Base-by-base conservation (phyloP, 1,140 invertebrate genomes). In the Drosophila cardini region DNA sequence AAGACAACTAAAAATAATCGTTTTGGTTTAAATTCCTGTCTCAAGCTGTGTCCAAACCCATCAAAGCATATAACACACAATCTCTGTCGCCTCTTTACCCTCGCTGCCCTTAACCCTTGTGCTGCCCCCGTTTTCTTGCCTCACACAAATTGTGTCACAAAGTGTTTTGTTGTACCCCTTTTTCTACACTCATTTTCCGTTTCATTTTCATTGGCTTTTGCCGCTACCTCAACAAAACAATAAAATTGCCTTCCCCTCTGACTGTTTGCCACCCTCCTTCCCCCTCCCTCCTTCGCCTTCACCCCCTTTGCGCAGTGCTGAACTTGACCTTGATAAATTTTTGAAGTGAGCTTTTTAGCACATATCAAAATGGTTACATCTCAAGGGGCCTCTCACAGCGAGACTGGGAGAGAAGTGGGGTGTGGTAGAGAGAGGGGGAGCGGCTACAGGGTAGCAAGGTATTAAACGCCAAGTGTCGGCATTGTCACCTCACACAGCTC, bases 291-390 rank as follows among this genome's bases (percentile, higher is more conserved):
- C 15, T 4, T 1, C 30, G 26, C 32, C n/a, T 43, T 26, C 36
- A 13, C 36, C 43, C 34, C 2, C 21, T 26, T 26, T 42, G 2
- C n/a, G 9, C 26, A 13, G 13, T 13, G 50, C 45, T 81, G 87
- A 90, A 90, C 87, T 90, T 90, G 87, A 90, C 87, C 87, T 90
- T 90, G 87, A 78, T 90, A 87, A 83, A 81, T 50, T 50, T 86
- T 82, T 89, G 76, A 89, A 89, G 80, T 89, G 85, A 84, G 84
- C 80, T 89, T 89, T 89, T 89, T 84, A 84, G 80, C 73, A 80
- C 87, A 90, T 83, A 87, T 90, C 80, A 87, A 90, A 90, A 80
- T 76, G 62, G 76, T 78, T 71, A 90, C 80, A 86, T 81, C 73
- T 90, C 77, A 87, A 84, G 80, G 80, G 80, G 80, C 63, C 76